Base-by-base conservation (phyloP, 2,797 vertebrate genomes). In the Atherinosoma microstoma region DNA sequence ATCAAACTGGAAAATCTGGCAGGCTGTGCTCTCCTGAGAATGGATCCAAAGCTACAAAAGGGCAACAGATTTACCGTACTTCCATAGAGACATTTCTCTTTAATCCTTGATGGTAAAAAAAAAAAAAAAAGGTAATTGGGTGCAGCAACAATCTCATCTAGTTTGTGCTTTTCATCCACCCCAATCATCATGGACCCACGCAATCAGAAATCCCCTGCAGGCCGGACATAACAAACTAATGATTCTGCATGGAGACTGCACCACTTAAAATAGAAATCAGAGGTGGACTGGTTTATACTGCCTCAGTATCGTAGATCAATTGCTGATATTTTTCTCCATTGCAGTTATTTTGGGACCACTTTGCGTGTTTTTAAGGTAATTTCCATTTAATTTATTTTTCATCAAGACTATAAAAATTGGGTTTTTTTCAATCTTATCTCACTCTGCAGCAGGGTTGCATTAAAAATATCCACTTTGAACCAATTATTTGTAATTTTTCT, bases 1-100 rank as follows among this genome's bases (percentile, higher is more conserved):
- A 82, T 78, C 76, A 56, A 73, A 83, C 54, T 60, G 60, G 53
- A 68, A 62, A 85, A 78, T 65, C 69, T 81, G 73, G 69, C 73
- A 60, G 47, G 51, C 64, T 59, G 54, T 40, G 34, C 3, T 8
- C 66, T 34, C 27, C 67, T 36, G 59, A 70, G 57, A 80, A 63
- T 38, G 35, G 57, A 79, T 49, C 66, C 66, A 58, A 63, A 70
- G 45, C 64, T 56, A 73, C 49, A 59, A 74, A 78, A 76, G 69
- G 42, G 10, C 78, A 80, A 51, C 62, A 56, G 68, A 53, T 75
- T 76, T 45, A 36, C 30, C 30, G 30, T 32, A 32, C 58, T 65
- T 70, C 62, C 9, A 29, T 58, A 56, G 20, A 61, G 59, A 78
- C 51, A 57, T 69, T 27, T 10, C 6, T 62, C 45, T 81, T 71